Evolutionary conservation across 2,113 vertebrate species (phyloP).

Genomic region (Nerophis lumbriciformis): DNA sequence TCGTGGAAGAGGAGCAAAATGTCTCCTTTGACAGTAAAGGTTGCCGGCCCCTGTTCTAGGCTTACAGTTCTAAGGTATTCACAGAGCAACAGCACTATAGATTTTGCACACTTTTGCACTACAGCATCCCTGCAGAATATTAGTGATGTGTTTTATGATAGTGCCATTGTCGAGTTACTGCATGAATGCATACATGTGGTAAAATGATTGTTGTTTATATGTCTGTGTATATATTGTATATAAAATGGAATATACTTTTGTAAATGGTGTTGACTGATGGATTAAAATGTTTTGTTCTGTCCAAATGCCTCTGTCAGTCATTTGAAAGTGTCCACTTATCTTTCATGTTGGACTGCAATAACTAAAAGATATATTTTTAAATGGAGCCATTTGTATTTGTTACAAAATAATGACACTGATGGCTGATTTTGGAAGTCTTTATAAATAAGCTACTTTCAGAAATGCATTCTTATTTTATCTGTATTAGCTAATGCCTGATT

Average conservation of each 20-base stretch:
- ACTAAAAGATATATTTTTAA: conserved; percentile 37
- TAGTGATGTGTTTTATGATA: conserved; percentile 56
- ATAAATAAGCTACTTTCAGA: conserved; percentile 54
- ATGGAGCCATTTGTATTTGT: conserved; percentile 39
- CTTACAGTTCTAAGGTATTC: conserved; percentile 47
- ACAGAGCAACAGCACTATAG: conserved; percentile 61
- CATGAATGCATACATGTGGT: conserved; percentile 61
- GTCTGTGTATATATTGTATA: conserved; percentile 74
- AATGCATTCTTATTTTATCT: conserved; percentile 47
- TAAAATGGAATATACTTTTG: conserved; percentile 79
- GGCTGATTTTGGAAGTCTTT: conserved; percentile 29
- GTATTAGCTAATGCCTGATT: not conserved
- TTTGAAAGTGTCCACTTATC: conserved; percentile 33
- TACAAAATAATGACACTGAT: conserved; percentile 33
- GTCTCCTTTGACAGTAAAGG: too few species aligned
- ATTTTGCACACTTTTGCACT: conserved; percentile 69
- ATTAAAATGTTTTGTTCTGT: conserved; percentile 71
- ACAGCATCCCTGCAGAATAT: conserved; percentile 64
- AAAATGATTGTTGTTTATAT: conserved; percentile 64
- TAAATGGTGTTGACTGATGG: conserved; percentile 71
- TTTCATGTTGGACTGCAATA: conserved; percentile 31
- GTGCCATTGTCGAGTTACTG: conserved; percentile 60
- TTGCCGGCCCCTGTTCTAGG: not conserved
- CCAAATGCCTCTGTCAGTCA: conserved; percentile 42
- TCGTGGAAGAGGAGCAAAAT: too few species aligned